Evolutionary conservation across 2,113 vertebrate genomes (phyloP).

Genomic region (Onychostoma macrolepis): DNA sequence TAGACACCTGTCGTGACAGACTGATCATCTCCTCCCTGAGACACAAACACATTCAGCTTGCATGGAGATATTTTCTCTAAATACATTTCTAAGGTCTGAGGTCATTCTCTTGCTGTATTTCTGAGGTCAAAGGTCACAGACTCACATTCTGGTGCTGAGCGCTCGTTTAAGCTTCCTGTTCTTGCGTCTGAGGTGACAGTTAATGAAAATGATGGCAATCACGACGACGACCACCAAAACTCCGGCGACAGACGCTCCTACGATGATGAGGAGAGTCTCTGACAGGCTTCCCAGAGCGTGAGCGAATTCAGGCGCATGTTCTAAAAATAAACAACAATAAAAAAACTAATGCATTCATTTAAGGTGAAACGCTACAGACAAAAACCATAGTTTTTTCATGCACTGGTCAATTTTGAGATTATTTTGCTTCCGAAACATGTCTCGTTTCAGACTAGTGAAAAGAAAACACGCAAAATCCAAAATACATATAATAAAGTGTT

Average conservation of each 20-base stretch:
- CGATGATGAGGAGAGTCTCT: constrained; percentile 77
- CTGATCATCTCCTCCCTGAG: constrained; percentile 84
- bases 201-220: constrained; percentile 81
- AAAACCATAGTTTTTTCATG: too few species aligned
- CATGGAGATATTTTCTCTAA: too few species aligned
- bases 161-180: constrained; percentile 82
- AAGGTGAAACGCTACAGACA: too few species aligned
- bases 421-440: too few species aligned
- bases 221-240: constrained; percentile 81
- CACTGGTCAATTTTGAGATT: too few species aligned
- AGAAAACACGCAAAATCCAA: too few species aligned
- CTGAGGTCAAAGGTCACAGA: not conserved
- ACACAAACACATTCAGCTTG: not conserved
- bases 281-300: constrained; percentile 50
- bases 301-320: accelerated
- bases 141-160: constrained; percentile 85
- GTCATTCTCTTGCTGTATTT: not conserved
- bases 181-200: constrained; percentile 78
- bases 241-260: constrained; percentile 75
- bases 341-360: not conserved
- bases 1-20: constrained; percentile 84
- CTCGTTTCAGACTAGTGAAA: too few species aligned
- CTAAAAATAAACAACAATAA: constrained; percentile 3
- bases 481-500: too few species aligned
- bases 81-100: not conserved